phyloP scores from a whole-genome alignment of 2,113 vertebrate species.

The Callionymus lyra region DNA sequence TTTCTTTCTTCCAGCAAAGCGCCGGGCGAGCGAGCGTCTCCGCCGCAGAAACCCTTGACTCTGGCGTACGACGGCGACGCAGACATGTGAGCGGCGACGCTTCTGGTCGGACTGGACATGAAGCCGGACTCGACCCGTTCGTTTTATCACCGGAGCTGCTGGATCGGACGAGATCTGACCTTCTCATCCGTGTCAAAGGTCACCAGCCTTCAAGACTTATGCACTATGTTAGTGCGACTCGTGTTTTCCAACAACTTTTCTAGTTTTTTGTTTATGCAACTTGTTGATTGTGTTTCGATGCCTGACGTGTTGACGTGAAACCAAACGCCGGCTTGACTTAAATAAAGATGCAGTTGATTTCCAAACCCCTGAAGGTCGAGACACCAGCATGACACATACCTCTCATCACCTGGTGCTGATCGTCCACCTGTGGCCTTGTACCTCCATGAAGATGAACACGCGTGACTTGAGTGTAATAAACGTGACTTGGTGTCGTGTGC shows the following conservation, averaged over 20 bases:
- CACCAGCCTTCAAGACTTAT: conserved; percentile 54
- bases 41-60: conserved; percentile 90
- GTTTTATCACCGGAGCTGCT: conserved; percentile 4
- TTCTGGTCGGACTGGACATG: too few relatives aligned
- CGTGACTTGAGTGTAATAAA: too few relatives aligned
- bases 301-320: conserved; percentile 58
- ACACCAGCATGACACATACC: conserved; percentile 34
- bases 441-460: too few relatives aligned
- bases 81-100: conserved; percentile 73
- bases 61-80: conserved; percentile 91
- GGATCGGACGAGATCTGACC: conserved; percentile 14
- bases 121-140: neutral
- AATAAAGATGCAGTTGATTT: conserved; percentile 19
- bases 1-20: conserved; percentile 74
- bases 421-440: conserved; percentile 70
- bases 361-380: too few relatives aligned
- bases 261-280: conserved; percentile 75
- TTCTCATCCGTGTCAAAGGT: conserved; percentile 40
- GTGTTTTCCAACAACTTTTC: conserved; percentile 76
- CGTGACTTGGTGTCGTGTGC: too few relatives aligned
- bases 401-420: conserved; percentile 18
- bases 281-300: conserved; percentile 60
- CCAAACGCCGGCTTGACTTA: conserved; percentile 54
- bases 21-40: conserved; percentile 73
- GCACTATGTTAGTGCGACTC: conserved; percentile 96